Conservation (phyloP, 1,140 invertebrate genomes). For the Temnothorax curvispinosus region DNA sequence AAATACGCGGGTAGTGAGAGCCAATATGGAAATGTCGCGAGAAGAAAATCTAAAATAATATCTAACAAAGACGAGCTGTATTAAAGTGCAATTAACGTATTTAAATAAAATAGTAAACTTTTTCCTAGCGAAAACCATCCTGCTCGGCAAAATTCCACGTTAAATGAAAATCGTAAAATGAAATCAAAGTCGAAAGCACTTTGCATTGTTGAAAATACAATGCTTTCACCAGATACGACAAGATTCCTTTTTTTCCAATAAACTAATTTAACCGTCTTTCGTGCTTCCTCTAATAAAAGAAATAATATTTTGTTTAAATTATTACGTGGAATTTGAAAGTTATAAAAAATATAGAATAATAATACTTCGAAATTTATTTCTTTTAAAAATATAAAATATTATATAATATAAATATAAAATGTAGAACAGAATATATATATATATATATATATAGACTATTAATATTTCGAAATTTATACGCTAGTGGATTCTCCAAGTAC, state of each 20-base stretch:
- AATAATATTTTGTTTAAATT: constrained; percentile 4
- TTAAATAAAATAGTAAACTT: background rate
- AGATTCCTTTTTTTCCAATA: background rate
- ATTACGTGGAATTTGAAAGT: background rate
- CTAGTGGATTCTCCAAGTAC: background rate
- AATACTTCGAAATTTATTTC: background rate
- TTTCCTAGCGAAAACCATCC: background rate
- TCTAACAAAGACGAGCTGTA: constrained; percentile 9
- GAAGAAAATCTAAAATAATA: constrained; percentile 1
- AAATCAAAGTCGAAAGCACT: constrained; percentile 24
- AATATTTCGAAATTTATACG: background rate
- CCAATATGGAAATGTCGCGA: background rate
- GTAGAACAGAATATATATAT: too few species aligned
- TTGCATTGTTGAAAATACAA: background rate
- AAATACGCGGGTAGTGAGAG: background rate
- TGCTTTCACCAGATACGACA: background rate
- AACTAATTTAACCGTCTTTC: constrained; percentile 14
- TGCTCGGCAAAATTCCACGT: background rate
- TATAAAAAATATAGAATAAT: background rate
- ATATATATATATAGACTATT: too few species aligned
- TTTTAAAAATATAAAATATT: background rate
- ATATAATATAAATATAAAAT: background rate
- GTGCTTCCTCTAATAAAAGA: background rate
- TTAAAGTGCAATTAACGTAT: background rate
- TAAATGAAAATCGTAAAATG: background rate